Base-by-base conservation (phyloP, 2,888 invertebrate genomes). In the Sminthurinus aureus region DNA sequence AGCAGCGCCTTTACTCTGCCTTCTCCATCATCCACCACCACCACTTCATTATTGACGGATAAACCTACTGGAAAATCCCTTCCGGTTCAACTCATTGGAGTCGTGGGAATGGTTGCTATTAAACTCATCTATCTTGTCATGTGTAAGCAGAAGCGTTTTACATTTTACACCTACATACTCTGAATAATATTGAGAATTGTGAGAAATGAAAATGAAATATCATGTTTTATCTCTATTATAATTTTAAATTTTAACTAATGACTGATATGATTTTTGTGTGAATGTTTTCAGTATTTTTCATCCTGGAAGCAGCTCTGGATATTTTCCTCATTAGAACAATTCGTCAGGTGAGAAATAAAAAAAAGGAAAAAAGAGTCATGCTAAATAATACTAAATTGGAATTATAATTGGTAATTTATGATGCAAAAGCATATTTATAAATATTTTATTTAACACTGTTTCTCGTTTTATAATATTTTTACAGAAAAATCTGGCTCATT, bases 101-200 rank as follows among this genome's bases (percentile, higher is more conserved):
- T 24, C 15, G 76, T 84, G 3, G 83, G 77, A 69, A 73, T 52
- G 0, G 15, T 83, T 15, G 83, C 69, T 4, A 79, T 83, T 66
- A 83, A 83, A 52, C n/a, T 79, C n/a, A 8, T 79, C n/a, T 83
- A 83, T 38, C 58, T 83, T 15, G 66, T 51, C n/a, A 64, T 83
- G 18, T 38, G 83, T 83, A 79, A 83, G 83, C n/a, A n/a, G n/a
- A n/a, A n/a, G n/a, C 26, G n/a, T 75, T 51, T 4, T 18, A 38
- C 18, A 76, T 8, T 74, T 74, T 74, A 6, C 74, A 22, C n/a
- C 9, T 22, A 20, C 20, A 2, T 74, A 18, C 4, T 15, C 74
- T 38, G 38, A 38, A 38, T 38, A 4, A 38, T 38, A 38, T 4
- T 38, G 1, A 38, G 38, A 38, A 38, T 38, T 38, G n/a, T n/a